Conservation (phyloP, 2,888 invertebrate species). For the Pollenia griseotomentosa region DNA sequence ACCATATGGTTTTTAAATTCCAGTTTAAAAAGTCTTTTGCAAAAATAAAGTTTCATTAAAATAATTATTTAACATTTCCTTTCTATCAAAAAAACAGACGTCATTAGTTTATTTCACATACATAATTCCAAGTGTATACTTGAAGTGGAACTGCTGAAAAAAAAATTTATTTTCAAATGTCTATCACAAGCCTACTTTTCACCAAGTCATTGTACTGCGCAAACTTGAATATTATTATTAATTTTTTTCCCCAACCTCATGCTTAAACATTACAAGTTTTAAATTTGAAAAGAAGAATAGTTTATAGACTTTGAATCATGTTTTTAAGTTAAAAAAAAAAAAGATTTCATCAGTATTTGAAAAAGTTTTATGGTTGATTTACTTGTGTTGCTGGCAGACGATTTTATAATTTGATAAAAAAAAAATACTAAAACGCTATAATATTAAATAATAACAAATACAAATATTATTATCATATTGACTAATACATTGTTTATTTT, state of each 20-base stretch:
- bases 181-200: slow-evolving; percentile 49
- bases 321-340: slow-evolving; percentile 6
- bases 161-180: slow-evolving; percentile 41
- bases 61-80: slow-evolving; percentile 41
- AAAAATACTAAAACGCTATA: neutral
- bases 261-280: slow-evolving; percentile 17
- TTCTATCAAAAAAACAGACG: slow-evolving; percentile 29
- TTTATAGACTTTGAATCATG: slow-evolving; percentile 36
- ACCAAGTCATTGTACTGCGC: slow-evolving; percentile 53
- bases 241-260: slow-evolving; percentile 30
- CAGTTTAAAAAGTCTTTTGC: neutral
- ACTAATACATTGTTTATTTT: neutral
- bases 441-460: slow-evolving; percentile 12
- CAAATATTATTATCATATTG: slow-evolving; percentile 24
- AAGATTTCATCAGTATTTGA: slow-evolving; percentile 49
- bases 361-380: slow-evolving; percentile 43
- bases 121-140: slow-evolving; percentile 27
- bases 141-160: slow-evolving; percentile 1
- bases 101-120: slow-evolving; percentile 19
- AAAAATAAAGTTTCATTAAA: neutral
- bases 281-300: slow-evolving; percentile 10
- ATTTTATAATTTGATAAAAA: slow-evolving; percentile 26
- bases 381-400: neutral
- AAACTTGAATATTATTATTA: slow-evolving; percentile 48
- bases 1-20: neutral